Conservation (phyloP, 2,113 vertebrate species). For the Capreolus pygargus region DNA sequence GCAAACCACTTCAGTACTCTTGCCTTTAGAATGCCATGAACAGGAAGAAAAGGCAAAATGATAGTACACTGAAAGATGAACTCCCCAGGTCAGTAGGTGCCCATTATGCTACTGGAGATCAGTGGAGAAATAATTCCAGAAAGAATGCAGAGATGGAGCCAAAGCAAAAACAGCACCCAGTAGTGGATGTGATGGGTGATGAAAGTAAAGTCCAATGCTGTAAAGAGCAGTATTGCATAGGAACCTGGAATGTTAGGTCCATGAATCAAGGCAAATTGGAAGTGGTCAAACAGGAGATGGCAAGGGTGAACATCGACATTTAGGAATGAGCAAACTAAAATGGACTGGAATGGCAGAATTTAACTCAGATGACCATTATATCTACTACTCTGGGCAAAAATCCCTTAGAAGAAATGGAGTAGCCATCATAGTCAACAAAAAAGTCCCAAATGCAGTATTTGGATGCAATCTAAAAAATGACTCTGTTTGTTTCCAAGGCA, state of each 20-base stretch:
- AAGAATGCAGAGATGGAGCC: rapidly evolving
- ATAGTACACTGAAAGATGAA: background rate
- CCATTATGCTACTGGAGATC: background rate
- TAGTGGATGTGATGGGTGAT: background rate
- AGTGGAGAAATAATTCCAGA: background rate
- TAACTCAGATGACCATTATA: background rate
- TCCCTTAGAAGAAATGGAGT: background rate
- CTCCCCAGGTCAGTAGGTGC: background rate
- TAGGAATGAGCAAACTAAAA: background rate
- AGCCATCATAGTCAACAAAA: background rate
- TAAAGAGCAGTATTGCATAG: background rate
- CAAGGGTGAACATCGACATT: background rate
- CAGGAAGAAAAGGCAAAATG: background rate
- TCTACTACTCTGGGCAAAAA: background rate
- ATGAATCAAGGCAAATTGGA: background rate
- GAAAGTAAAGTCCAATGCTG: background rate
- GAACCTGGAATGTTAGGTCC: background rate
- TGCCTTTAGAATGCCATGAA: background rate
- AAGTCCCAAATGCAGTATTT: background rate
- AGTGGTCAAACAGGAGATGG: background rate
- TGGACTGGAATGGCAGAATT: background rate
- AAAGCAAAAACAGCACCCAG: background rate
- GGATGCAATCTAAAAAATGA: background rate
- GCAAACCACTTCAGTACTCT: background rate
- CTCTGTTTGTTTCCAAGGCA: background rate